A percentile compares a stretch with the other conserved stretches of the same genome.
phyloP scores from a whole-genome alignment of 1,140 invertebrate genomes.

The Ladona fulva region DNA sequence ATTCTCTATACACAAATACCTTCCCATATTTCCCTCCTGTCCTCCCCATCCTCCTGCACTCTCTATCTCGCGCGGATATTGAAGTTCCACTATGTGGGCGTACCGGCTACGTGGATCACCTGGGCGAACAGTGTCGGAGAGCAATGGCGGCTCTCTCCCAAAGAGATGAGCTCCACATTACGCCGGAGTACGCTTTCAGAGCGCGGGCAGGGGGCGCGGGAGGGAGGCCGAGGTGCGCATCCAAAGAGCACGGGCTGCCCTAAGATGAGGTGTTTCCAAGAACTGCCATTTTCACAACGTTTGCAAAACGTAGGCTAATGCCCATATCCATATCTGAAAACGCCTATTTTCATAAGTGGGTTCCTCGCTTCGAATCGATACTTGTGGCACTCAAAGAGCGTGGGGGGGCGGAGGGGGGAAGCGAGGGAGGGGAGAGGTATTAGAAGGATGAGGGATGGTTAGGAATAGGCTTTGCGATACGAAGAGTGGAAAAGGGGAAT shows the following conservation, averaged over 20 bases:
- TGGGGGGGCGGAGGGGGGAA: background rate
- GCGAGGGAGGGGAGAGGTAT: too few relatives aligned
- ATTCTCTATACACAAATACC: too few relatives aligned
- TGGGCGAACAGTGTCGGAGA: background rate
- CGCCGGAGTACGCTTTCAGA: background rate
- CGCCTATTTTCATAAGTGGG: constrained; percentile 8
- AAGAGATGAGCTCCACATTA: background rate
- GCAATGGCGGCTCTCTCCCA: background rate
- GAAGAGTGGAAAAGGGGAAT: too few relatives aligned
- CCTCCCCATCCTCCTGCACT: background rate
- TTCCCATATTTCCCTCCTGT: background rate
- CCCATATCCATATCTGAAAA: constrained; percentile 5
- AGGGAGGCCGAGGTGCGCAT: background rate
- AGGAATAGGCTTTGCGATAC: too few relatives aligned
- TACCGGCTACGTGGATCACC: background rate
- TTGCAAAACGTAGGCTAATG: background rate
- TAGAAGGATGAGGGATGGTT: too few relatives aligned
- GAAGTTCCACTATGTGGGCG: background rate
- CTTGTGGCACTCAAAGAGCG: background rate
- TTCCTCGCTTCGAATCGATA: constrained; percentile 3
- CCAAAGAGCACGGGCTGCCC: background rate
- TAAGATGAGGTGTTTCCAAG: background rate
- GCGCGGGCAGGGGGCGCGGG: background rate
- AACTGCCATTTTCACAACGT: background rate
- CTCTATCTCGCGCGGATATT: background rate